Conservation (phyloP, 2,888 invertebrate genomes). For the Tineola bisselliella region DNA sequence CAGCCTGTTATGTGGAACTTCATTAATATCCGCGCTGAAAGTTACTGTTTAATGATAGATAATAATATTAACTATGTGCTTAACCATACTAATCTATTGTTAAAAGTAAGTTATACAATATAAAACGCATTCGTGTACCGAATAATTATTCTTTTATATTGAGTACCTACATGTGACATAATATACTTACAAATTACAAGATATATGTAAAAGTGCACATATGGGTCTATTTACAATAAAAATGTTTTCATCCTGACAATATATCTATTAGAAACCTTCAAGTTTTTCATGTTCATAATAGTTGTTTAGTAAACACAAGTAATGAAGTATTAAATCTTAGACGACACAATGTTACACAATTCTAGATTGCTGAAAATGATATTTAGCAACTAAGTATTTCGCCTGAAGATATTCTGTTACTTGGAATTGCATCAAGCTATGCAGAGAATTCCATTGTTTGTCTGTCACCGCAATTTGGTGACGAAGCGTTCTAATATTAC, state of each 20-base stretch:
- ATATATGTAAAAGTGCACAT: no score
- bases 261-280: no score
- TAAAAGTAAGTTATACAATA: no score
- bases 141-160: no score
- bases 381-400: constrained; percentile 15
- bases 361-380: background rate
- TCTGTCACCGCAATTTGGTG: background rate
- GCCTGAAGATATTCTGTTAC: constrained; percentile 3
- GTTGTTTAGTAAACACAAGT: no score
- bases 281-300: no score
- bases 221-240: no score
- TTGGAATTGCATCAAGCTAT: background rate
- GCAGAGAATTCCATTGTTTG: background rate
- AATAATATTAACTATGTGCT: constrained; percentile 28
- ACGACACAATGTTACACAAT: background rate
- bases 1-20: constrained; percentile 24
- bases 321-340: no score
- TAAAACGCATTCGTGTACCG: no score
- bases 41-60: constrained; percentile 20
- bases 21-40: constrained; percentile 19
- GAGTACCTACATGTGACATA: no score
- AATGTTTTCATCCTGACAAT: no score
- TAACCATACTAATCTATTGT: background rate
- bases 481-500: background rate
- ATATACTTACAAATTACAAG: no score